Base-by-base conservation (phyloP, 1,140 invertebrate species). In the Periplaneta americana region DNA sequence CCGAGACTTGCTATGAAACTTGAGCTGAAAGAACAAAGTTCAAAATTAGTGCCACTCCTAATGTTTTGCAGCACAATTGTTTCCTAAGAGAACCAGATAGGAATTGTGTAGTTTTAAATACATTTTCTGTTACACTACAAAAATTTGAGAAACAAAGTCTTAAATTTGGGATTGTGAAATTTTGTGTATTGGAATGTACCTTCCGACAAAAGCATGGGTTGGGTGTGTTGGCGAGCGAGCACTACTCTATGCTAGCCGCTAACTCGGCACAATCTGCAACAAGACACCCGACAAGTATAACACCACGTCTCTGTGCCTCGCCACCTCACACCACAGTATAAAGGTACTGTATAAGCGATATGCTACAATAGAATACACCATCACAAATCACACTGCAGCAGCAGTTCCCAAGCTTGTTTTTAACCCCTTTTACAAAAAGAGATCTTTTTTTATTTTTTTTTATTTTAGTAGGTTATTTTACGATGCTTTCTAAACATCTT, bases 1-100 rank as follows among this genome's bases (percentile, higher is more conserved):
- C 96, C 95, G 83, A 99, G 90, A 87, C 97, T 98, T 82, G 98
- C 97, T 86, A 96, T 92, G 86, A 96, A 93, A 91, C 97, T 98
- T 83, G 95, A 97, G 83, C 94, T 95, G 86, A 84, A 91, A 91
- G 82, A 83, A 82, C 84, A 48, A 74, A 79, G 1, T 22, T 34
- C n/a, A 78, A 31, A 35, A 3, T n/a, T 78, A 33, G 32, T 75
- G 6, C 3, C 4, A 10, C 6, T 34, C 33, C 31, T 33, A 75
- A 11, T 33, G 0, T 1, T 28, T 75, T 17, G 28, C 10, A 75
- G 33, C 3, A 34, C 74, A 32, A 34, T 34, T 34, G 13, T 34
- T 34, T 75, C 32, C 13, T 34, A 17, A 13, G 15, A 33, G 2
- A 66, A 66, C 13, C 9, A 66, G 4, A 66, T 3, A 28, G 6